These are phyloP conservation scores for Cyrtodaria siliqua DNA, from an alignment of 2,888 invertebrate genomes.

Conservation along the genomic window DNA sequence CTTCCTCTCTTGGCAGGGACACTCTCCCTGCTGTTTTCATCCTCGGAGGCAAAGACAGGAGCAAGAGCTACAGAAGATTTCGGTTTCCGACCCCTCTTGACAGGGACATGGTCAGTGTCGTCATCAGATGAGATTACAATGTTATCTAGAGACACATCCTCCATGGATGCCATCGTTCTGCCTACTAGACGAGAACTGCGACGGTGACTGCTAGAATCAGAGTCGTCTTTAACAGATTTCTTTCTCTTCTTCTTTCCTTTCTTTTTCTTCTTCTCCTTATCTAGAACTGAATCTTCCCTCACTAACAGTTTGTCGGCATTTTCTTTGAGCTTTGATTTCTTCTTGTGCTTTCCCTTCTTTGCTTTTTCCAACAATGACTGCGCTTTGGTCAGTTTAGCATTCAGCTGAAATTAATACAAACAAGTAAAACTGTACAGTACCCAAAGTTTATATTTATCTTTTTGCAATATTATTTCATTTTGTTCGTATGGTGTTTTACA, in stretches of 20 bases:
- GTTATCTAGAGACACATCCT: conserved; percentile 55
- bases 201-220: conserved; percentile 23
- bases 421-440: too few species aligned
- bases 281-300: not conserved
- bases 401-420: conserved; percentile 38
- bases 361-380: conserved; percentile 69
- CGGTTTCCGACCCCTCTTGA: too few species aligned
- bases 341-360: conserved; percentile 57
- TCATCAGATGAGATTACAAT: conserved; percentile 59
- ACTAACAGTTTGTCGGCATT: not conserved
- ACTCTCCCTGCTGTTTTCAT: too few species aligned
- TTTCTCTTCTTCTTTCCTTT: conserved; percentile 31
- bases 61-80: too few species aligned
- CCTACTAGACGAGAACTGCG: conserved; percentile 48
- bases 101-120: conserved; percentile 17
- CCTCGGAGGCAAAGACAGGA: too few species aligned
- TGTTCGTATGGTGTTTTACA: too few species aligned
- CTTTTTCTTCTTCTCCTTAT: conserved; percentile 25
- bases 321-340: conserved; percentile 18
- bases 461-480: too few species aligned
- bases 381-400: conserved; percentile 56
- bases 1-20: too few species aligned
- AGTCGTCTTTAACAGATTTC: conserved; percentile 17
- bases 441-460: too few species aligned
- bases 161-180: conserved; percentile 48